These are phyloP conservation scores for Macrotrachela quadricornifera DNA, from an alignment of 1,140 invertebrate species.

Conservation along the genomic window DNA sequence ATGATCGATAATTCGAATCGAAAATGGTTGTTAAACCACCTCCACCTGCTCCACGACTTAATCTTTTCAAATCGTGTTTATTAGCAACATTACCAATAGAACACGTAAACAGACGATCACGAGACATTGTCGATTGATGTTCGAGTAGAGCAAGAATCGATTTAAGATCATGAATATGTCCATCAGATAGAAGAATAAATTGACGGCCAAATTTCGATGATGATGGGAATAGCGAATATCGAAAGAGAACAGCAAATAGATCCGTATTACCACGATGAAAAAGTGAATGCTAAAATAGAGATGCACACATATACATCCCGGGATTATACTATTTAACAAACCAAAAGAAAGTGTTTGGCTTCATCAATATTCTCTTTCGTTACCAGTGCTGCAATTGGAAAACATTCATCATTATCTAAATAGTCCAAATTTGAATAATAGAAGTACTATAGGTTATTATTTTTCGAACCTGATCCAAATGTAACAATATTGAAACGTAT, in stretches of 20 bases:
- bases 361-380: background rate
- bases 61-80: constrained; percentile 19
- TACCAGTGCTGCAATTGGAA: constrained; percentile 12
- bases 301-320: too few relatives aligned
- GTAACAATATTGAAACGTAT: too few relatives aligned
- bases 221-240: constrained; percentile 14
- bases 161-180: constrained; percentile 20
- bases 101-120: constrained; percentile 2
- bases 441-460: too few relatives aligned
- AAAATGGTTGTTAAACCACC: constrained; percentile 14
- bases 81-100: constrained; percentile 16
- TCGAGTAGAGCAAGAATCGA: constrained; percentile 9
- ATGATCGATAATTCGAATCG: constrained; percentile 21
- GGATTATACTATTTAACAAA: too few relatives aligned
- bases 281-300: too few relatives aligned
- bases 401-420: constrained; percentile 12
- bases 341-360: too few relatives aligned
- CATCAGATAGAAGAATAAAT: constrained; percentile 22
- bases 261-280: constrained; percentile 17
- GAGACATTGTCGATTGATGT: background rate
- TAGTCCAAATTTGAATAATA: too few relatives aligned
- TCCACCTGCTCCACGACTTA: constrained; percentile 17
- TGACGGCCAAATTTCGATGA: constrained; percentile 14
- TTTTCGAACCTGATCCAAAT: too few relatives aligned
- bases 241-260: constrained; percentile 15